phyloP scores from a whole-genome alignment of 2,888 invertebrate species.

The Chloroclystis v-ata region DNA sequence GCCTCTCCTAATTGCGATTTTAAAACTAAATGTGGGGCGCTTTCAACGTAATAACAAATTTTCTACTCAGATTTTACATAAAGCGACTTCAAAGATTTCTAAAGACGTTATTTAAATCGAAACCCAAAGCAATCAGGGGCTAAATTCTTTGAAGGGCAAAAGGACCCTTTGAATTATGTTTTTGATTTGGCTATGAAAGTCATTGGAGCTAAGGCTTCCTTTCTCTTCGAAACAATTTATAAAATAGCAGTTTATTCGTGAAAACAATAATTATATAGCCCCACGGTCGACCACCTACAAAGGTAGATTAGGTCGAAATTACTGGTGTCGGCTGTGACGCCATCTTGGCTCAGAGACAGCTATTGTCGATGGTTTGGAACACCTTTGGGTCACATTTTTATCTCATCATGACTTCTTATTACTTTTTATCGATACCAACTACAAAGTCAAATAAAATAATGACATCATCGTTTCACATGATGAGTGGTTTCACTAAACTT shows the following conservation, averaged over 20 bases:
- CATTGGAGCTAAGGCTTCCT: slow-evolving; percentile 5
- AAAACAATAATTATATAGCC: slow-evolving; percentile 38
- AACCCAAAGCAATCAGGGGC: too few relatives aligned
- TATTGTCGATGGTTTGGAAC: slow-evolving; percentile 11
- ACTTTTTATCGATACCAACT: too few relatives aligned
- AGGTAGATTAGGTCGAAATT: slow-evolving; percentile 35
- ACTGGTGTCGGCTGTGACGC: slow-evolving; percentile 32
- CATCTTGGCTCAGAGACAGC: slow-evolving; percentile 8
- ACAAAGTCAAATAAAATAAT: too few relatives aligned
- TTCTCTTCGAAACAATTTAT: slow-evolving; percentile 31
- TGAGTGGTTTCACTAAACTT: too few relatives aligned
- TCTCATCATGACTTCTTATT: not conserved
- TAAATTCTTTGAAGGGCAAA: not conserved
- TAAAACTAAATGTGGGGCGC: slow-evolving; percentile 10
- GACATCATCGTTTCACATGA: too few relatives aligned
- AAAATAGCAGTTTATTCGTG: slow-evolving; percentile 37
- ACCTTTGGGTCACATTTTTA: slow-evolving; percentile 2
- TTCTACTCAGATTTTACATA: not conserved
- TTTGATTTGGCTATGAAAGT: too few relatives aligned
- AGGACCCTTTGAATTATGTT: not conserved
- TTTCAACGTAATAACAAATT: slow-evolving; percentile 13
- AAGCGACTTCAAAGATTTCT: slow-evolving; percentile 3
- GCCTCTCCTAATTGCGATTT: slow-evolving; percentile 19
- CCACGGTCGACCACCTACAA: slow-evolving; percentile 40
- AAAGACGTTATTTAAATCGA: slow-evolving; percentile 2